These are phyloP conservation scores for Solen grandis DNA, from an alignment of 1,140 invertebrate genomes.

Conservation along the genomic window DNA sequence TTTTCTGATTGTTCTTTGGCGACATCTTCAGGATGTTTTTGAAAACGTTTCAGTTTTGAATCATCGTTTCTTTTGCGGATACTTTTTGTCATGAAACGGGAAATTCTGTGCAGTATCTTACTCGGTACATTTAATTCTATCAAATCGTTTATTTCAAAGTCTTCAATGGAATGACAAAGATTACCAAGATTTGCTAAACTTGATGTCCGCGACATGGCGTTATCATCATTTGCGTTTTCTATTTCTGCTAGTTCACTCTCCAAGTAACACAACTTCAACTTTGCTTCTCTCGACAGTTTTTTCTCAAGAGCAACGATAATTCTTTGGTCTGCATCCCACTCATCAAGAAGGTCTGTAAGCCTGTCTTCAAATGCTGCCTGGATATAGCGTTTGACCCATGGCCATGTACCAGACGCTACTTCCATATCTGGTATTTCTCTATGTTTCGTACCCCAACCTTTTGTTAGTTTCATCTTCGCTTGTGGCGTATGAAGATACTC, in stretches of 20 bases:
- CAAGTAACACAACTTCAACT: conserved; percentile 33
- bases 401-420: conserved; percentile 40
- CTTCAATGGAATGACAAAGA: conserved; percentile 21
- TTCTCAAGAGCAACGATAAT: conserved; percentile 28
- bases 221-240: conserved; percentile 11
- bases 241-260: conserved; percentile 30
- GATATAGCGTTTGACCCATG: conserved; percentile 43
- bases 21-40: background rate
- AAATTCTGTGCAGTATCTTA: conserved; percentile 14
- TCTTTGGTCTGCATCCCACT: conserved; percentile 39
- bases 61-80: conserved; percentile 38
- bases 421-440: conserved; percentile 47
- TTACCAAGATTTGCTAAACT: conserved; percentile 1
- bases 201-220: background rate
- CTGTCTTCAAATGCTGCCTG: conserved; percentile 43
- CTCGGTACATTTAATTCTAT: conserved; percentile 26
- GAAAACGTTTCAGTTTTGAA: conserved; percentile 21
- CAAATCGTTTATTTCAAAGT: conserved; percentile 16
- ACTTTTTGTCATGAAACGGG: background rate
- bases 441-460: conserved; percentile 22
- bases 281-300: conserved; percentile 33
- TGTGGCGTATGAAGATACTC: conserved; percentile 29
- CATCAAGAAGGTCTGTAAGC: conserved; percentile 36
- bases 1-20: conserved; percentile 42
- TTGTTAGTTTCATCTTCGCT: conserved; percentile 37